Evolutionary conservation across 2,888 invertebrate species (phyloP), one percentile per base, ranked within the genome.

Genomic region (Andrena minutula): DNA sequence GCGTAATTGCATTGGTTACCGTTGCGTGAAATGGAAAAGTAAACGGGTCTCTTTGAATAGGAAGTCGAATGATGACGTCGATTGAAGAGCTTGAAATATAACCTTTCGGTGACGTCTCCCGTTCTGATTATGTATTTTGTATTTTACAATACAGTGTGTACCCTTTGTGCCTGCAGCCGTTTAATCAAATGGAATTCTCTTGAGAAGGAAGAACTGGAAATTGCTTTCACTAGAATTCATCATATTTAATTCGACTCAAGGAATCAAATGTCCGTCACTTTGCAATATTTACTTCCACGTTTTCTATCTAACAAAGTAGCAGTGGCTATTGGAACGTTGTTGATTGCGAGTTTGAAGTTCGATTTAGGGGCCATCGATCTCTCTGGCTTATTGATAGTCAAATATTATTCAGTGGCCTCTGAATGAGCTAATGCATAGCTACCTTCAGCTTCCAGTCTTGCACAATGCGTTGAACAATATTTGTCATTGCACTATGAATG

Each of bases 371-470:
- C 61, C 32, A 47, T 35, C 49, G 41, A 78, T 51, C 35, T 56
- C 56, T 41, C 2, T 30, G 35, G 75, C 51, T 61, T 66, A 41
- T 41, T 41, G 41, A 41, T 41, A 23, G 41, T 61, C 66, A 75
- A 78, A 78, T 75, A 75, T 72, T 76, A 63, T 75, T 51, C 66
- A 66, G 41, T 75, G 41, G 49, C 65, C 64, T 51, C 75, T 75
- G 60, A 61, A 75, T 35, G 65, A 75, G 51, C 60, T 60, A 41
- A 61, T 75, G 65, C 35, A 61, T 16, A 51, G 51, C 20, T 41
- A 3, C 20, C 51, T 51, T 66, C 77, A 66, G 51, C 58, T 60
- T 49, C 30, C 75, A 49, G 32, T 61, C 35, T 16, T 61, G 58
- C 23, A 49, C 64, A 56, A 35, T 28, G 30, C 8, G 61, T 41